Percentiles rank a stretch among this genome's conserved stretches.
These are phyloP conservation scores for Liolophura sinensis DNA, from an alignment of 1,140 invertebrate genomes.

Conservation along the genomic window DNA sequence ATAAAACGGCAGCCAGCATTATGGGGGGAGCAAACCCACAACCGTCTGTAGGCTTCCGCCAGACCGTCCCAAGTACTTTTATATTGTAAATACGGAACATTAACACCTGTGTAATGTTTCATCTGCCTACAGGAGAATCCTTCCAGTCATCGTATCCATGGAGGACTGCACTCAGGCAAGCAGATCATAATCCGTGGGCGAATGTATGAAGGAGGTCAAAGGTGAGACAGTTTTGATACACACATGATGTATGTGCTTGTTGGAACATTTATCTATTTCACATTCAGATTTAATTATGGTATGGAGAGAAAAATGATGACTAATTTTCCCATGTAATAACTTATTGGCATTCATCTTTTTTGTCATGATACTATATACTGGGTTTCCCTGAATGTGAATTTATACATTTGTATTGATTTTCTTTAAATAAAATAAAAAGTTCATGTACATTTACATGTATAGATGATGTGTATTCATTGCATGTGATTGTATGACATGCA, in stretches of 20 bases:
- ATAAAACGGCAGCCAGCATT: too few relatives aligned
- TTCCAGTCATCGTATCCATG: conserved; percentile 62
- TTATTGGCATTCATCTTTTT: too few relatives aligned
- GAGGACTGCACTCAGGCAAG: conserved; percentile 65
- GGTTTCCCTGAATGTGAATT: too few relatives aligned
- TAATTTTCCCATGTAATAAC: too few relatives aligned
- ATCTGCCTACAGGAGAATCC: conserved; percentile 60
- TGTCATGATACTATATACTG: too few relatives aligned
- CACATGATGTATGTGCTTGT: not conserved
- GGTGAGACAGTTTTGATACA: not conserved
- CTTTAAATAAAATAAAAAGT: not conserved
- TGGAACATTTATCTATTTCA: not conserved
- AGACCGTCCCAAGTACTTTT: not conserved
- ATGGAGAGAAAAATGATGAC: too few relatives aligned
- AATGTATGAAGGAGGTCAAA: conserved; percentile 27
- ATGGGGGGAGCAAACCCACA: too few relatives aligned
- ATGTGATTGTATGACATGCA: too few relatives aligned
- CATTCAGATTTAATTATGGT: not conserved
- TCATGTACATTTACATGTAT: too few relatives aligned
- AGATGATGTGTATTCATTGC: too few relatives aligned
- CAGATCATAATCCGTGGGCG: conserved; percentile 68
- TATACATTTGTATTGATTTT: not conserved
- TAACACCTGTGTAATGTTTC: conserved; percentile 4
- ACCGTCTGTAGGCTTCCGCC: not conserved
- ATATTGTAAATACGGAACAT: not conserved